These are phyloP conservation scores for Perodicticus potto DNA, from an alignment of 2,797 vertebrate species.

Conservation along the genomic window DNA sequence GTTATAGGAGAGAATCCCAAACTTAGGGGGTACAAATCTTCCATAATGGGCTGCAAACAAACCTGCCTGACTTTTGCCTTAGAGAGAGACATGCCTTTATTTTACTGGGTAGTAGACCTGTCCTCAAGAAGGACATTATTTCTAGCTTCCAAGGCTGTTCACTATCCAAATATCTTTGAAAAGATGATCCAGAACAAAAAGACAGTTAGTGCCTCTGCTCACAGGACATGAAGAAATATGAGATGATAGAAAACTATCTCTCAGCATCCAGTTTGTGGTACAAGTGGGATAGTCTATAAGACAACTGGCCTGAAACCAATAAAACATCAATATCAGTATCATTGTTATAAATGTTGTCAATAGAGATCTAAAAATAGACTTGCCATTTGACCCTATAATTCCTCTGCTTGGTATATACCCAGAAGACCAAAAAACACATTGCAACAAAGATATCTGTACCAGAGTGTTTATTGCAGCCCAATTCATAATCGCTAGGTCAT, in stretches of 20 bases:
- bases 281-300: neutral
- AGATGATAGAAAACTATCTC: neutral
- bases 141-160: neutral
- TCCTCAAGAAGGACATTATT: neutral
- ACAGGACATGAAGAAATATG: neutral
- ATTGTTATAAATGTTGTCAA: neutral
- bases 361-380: too few species aligned
- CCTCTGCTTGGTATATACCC: too few species aligned
- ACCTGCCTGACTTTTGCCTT: neutral
- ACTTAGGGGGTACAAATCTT: neutral
- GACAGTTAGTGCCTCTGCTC: neutral
- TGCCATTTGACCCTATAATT: too few species aligned
- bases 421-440: too few species aligned
- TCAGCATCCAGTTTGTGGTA: neutral
- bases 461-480: too few species aligned
- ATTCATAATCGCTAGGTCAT: too few species aligned
- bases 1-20: neutral
- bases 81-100: neutral
- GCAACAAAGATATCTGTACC: too few species aligned
- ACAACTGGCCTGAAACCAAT: neutral
- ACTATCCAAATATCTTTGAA: neutral
- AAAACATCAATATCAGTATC: neutral
- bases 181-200: neutral
- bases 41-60: neutral
- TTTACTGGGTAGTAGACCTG: neutral